Percentiles rank a stretch among this genome's conserved stretches.
Conservation (phyloP, 2,888 invertebrate species). For the Perdita meconis region DNA sequence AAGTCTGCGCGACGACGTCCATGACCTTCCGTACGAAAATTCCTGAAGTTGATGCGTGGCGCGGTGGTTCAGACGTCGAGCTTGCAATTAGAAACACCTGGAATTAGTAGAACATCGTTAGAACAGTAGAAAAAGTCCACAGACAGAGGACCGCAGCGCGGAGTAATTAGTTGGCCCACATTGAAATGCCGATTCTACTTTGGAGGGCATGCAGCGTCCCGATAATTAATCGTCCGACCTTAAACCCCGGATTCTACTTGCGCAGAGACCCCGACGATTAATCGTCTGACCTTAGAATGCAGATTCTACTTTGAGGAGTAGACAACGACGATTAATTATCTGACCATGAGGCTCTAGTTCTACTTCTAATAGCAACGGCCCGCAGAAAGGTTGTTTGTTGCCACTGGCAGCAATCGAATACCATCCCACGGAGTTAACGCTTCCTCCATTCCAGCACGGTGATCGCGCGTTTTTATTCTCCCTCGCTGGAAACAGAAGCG, state of each 20-base stretch:
- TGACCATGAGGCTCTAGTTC: constrained; percentile 11
- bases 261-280: neutral
- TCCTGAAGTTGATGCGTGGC: neutral
- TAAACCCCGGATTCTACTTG: neutral
- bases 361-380: constrained; percentile 23
- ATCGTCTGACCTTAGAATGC: neutral
- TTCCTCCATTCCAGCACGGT: too few relatives aligned
- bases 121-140: neutral
- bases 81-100: neutral
- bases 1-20: neutral
- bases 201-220: too few relatives aligned
- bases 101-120: neutral
- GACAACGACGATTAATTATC: constrained; percentile 4
- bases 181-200: too few relatives aligned
- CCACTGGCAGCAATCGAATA: constrained; percentile 9
- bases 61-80: neutral
- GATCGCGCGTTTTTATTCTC: too few relatives aligned
- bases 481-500: too few relatives aligned
- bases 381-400: neutral
- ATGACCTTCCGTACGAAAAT: neutral
- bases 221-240: neutral
- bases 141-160: neutral
- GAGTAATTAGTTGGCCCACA: neutral
- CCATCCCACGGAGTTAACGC: neutral
- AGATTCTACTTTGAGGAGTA: neutral